Conservation (phyloP, 2,113 vertebrate species). For the Dipodomys stephensi region DNA sequence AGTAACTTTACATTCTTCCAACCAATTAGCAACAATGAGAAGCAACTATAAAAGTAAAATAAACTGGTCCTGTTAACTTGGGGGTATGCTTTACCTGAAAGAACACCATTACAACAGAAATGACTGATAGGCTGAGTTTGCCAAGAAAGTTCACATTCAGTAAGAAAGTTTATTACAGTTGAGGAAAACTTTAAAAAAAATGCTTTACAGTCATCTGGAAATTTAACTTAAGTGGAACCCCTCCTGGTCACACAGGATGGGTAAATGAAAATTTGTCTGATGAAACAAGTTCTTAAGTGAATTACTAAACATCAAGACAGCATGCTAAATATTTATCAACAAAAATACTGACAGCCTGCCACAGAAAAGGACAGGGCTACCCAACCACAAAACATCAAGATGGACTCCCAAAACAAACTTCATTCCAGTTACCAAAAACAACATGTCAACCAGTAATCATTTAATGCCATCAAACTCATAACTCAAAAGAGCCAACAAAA, state of each 20-base stretch:
- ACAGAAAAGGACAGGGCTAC: not conserved
- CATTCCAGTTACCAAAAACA: constrained; percentile 83
- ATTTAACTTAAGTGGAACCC: not conserved
- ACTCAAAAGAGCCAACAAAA: constrained; percentile 72
- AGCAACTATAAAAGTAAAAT: not conserved
- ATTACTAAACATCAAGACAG: not conserved
- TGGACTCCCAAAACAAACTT: constrained; percentile 61
- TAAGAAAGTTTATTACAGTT: not conserved
- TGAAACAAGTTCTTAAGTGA: not conserved
- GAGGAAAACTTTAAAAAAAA: constrained; percentile 5
- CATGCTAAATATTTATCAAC: not conserved
- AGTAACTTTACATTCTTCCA: not conserved
- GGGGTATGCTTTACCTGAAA: not conserved
- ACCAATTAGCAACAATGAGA: not conserved
- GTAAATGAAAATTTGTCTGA: not conserved
- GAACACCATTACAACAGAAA: not conserved
- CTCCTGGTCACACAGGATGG: not conserved
- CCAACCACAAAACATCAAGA: constrained; percentile 28
- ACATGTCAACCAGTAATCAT: constrained; percentile 76
- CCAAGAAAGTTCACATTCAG: not conserved
- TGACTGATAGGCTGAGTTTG: not conserved
- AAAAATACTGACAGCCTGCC: not conserved
- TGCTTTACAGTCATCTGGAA: not conserved
- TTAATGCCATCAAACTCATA: constrained; percentile 81
- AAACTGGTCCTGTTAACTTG: not conserved